Evolutionary conservation across 2,888 invertebrate genomes (phyloP).

Genomic region (Tuberolachnus salignus): DNA sequence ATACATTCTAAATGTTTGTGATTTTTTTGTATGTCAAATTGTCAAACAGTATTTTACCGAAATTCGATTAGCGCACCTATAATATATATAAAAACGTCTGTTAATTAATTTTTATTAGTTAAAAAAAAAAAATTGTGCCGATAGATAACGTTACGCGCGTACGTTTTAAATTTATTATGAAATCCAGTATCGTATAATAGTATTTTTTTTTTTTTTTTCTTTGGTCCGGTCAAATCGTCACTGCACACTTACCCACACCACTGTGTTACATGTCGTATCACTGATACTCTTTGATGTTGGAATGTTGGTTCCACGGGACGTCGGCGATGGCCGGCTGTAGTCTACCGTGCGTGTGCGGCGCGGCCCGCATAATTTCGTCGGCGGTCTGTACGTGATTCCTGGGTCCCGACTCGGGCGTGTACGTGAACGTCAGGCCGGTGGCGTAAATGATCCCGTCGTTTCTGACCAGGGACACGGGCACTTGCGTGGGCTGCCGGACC

Average conservation of each 20-base stretch:
- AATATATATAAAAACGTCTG: too few species aligned
- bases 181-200: too few species aligned
- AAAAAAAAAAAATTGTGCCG: too few species aligned
- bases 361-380: slow-evolving; percentile 76
- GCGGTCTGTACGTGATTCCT: slow-evolving; percentile 83
- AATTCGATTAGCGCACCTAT: too few species aligned
- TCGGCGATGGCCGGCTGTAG: slow-evolving; percentile 32
- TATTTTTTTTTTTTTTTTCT: not conserved
- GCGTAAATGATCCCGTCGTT: slow-evolving; percentile 99
- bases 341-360: slow-evolving; percentile 41
- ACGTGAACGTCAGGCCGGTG: slow-evolving; percentile 98
- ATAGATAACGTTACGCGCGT: too few species aligned
- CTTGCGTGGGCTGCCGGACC: slow-evolving; percentile 85
- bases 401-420: slow-evolving; percentile 96
- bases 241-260: not conserved
- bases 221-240: slow-evolving; percentile 20
- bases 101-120: too few species aligned
- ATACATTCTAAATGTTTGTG: too few species aligned
- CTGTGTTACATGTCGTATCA: not conserved
- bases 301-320: slow-evolving; percentile 47
- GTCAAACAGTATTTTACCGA: too few species aligned
- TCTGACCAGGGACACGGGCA: slow-evolving; percentile 93
- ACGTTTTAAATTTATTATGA: too few species aligned
- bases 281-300: slow-evolving; percentile 44
- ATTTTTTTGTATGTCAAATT: too few species aligned